phyloP scores from a whole-genome alignment of 2,113 vertebrate genomes.

The Hemiprocne comata region DNA sequence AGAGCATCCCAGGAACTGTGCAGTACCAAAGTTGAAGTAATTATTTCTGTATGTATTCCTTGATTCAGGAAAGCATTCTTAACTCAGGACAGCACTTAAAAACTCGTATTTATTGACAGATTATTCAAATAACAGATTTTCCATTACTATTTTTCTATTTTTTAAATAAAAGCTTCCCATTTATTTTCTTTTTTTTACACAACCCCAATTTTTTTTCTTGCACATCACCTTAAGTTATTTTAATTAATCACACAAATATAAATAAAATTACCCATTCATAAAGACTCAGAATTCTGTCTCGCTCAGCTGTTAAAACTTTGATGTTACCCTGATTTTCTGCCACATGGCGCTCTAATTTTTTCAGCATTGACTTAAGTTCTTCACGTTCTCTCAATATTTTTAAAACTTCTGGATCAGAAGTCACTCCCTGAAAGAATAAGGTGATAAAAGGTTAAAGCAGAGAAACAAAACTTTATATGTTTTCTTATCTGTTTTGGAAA shows the following conservation, averaged over 20 bases:
- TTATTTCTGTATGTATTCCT: background rate
- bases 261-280: slow-evolving; percentile 75
- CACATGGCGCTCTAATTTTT: slow-evolving; percentile 77
- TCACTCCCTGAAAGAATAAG: slow-evolving; percentile 65
- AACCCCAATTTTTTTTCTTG: background rate
- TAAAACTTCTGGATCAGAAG: slow-evolving; percentile 75
- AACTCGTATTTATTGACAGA: background rate
- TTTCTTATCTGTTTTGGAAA: background rate
- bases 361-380: slow-evolving; percentile 76
- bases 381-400: slow-evolving; percentile 77
- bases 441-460: background rate
- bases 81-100: background rate
- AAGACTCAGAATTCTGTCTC: slow-evolving; percentile 76
- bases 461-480: background rate
- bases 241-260: background rate
- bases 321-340: slow-evolving; percentile 84
- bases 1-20: background rate
- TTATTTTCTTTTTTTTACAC: background rate
- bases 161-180: background rate
- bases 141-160: background rate
- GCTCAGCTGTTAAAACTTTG: slow-evolving; percentile 81
- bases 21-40: background rate
- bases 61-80: background rate
- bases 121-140: background rate
- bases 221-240: background rate